These are phyloP conservation scores for Enteromius thamalakanensis DNA, from an alignment of 2,797 vertebrate genomes.

Conservation along the genomic window DNA sequence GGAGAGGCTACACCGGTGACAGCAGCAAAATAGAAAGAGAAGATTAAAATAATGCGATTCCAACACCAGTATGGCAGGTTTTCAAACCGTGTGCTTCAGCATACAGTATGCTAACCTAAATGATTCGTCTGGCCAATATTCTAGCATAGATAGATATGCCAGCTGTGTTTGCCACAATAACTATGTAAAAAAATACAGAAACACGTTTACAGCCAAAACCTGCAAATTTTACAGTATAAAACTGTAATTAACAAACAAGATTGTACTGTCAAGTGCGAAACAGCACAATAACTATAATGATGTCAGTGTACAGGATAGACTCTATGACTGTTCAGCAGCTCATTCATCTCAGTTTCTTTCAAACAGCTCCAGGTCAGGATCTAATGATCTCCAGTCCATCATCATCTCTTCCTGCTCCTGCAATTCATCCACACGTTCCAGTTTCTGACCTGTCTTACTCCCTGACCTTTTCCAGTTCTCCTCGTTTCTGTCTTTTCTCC, in stretches of 20 bases:
- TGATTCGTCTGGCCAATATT: background rate
- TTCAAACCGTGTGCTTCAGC: constrained; percentile 16
- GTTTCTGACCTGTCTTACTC: constrained; percentile 10
- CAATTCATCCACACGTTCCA: background rate
- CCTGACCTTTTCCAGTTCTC: constrained; percentile 1
- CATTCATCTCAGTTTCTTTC: background rate
- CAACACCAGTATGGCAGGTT: constrained; percentile 14
- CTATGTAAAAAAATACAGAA: no score
- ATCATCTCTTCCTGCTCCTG: background rate
- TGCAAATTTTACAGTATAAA: no score
- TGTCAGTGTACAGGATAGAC: background rate
- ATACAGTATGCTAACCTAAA: background rate
- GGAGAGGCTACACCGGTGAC: constrained; percentile 29
- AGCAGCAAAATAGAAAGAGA: constrained; percentile 37
- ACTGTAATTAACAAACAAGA: no score
- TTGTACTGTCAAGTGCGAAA: no score
- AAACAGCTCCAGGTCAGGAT: constrained; percentile 23
- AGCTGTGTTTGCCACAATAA: no score
- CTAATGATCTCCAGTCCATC: constrained; percentile 26
- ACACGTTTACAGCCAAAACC: no score
- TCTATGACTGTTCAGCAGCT: background rate
- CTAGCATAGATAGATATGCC: no score
- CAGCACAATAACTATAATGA: background rate
- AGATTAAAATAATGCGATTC: constrained; percentile 35
- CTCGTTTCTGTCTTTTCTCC: background rate